Base-by-base conservation (phyloP, 2,797 vertebrate genomes). In the Tragelaphus eurycerus region DNA sequence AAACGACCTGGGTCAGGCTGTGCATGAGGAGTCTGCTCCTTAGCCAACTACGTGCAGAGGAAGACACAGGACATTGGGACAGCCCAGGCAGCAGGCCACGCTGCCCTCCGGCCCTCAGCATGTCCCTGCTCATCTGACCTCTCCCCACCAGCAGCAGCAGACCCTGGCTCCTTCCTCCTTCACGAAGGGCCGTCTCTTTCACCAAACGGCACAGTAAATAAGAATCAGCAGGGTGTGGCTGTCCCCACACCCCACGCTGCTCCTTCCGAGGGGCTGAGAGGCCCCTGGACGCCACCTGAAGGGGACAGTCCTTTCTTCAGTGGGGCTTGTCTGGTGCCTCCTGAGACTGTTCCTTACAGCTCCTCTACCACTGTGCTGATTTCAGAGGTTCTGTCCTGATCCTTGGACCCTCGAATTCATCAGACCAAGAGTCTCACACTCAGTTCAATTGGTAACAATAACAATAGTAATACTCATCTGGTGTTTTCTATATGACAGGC, bases 361-460 rank as follows among this genome's bases (percentile, higher is more conserved):
- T 46, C 79, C 87, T 46, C 86, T 76, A n/a, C 29, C 34, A 38
- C 2, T 0, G 10, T 46, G 14, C 27, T 93, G 19, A 76, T 46
- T 87, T 43, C 16, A 97, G 57, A 79, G 71, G 19, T 85, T 85
- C 16, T 15, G 23, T 25, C 81, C 86, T 91, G 83, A 54, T 46
- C 27, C 52, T 85, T 29, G 74, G 55, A 67, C n/a, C 19, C 48
- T 93, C 43, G 19, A 71, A 60, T 29, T 83, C 21, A 54, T 50
- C 46, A 93, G n/a, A 84, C 8, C 19, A 52, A 71, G 16, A 78
- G 67, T 71, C 67, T 71, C 71, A 46, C 71, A 46, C 12, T 76
- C 38, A 27, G 84, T 52, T 86, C 43, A 67, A 71, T 2, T 38
- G 48, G 14, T 57, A 52, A 43, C 11, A 86, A n/a, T 14, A 86